These are phyloP conservation scores for Scelioninae gen. 1 DNA, from an alignment of 2,888 invertebrate genomes.

Conservation along the genomic window DNA sequence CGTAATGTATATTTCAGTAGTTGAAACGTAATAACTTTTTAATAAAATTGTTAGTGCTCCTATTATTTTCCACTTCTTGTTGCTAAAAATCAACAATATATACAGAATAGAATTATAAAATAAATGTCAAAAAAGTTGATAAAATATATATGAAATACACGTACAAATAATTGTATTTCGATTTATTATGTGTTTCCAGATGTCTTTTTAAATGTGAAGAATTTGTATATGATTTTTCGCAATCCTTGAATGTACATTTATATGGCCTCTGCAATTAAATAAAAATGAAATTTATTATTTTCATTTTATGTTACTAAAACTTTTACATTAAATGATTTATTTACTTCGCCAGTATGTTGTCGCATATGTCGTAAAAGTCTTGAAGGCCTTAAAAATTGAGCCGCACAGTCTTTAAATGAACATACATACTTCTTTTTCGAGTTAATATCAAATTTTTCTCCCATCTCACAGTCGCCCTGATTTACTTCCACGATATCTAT, in stretches of 20 bases:
- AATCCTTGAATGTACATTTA: slow-evolving; percentile 86
- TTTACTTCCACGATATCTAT: no score
- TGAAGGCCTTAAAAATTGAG: slow-evolving; percentile 56
- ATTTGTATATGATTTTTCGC: slow-evolving; percentile 87
- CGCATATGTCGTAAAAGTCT: slow-evolving; percentile 43
- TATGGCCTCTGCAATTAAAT: slow-evolving; percentile 85
- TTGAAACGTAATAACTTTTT: no score
- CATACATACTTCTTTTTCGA: slow-evolving; percentile 44
- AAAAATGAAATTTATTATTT: not conserved
- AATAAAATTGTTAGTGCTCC: no score
- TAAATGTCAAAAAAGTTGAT: no score
- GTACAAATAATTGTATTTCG: slow-evolving; percentile 73
- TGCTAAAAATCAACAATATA: no score
- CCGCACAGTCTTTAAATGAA: slow-evolving; percentile 32
- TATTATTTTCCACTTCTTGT: no score
- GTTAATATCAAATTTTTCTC: slow-evolving; percentile 20
- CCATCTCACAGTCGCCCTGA: not conserved
- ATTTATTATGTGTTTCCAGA: slow-evolving; percentile 85
- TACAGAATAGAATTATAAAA: no score
- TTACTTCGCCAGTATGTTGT: slow-evolving; percentile 51
- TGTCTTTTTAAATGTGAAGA: slow-evolving; percentile 88
- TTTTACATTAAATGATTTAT: slow-evolving; percentile 6
- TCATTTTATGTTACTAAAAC: not conserved
- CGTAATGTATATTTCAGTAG: no score
- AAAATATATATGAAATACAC: slow-evolving; percentile 55